Conservation (phyloP, 2,113 vertebrate genomes). For the Trinectes maculatus region DNA sequence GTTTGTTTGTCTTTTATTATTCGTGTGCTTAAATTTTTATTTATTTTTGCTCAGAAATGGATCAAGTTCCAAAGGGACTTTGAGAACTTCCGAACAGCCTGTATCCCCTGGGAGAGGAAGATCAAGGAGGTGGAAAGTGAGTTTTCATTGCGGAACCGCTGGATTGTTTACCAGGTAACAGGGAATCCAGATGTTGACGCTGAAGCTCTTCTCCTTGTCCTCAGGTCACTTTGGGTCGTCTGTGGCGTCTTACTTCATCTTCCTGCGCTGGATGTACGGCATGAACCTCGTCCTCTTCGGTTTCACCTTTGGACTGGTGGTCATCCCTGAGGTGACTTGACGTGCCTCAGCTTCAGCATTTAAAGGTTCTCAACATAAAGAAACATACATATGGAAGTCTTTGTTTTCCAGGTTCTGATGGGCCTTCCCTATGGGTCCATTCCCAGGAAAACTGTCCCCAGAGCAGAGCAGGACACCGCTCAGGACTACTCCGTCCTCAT, state of each 20-base stretch:
- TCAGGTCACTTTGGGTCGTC: conserved; percentile 98
- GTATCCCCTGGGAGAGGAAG: conserved; percentile 99
- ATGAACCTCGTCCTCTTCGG: conserved; percentile 97
- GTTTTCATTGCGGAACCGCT: conserved; percentile 42
- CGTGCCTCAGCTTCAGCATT: too few relatives aligned
- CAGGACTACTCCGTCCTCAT: conserved; percentile 97
- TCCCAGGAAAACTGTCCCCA: conserved; percentile 94
- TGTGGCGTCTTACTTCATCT: conserved; percentile 98
- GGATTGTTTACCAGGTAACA: neutral
- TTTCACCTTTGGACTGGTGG: conserved; percentile 95
- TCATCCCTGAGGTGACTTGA: conserved; percentile 93
- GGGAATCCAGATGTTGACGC: neutral
- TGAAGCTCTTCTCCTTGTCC: neutral
- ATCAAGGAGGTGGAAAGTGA: conserved; percentile 99
- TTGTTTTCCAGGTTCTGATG: conserved; percentile 88
- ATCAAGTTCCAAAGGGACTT: conserved; percentile 98
- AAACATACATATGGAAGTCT: neutral
- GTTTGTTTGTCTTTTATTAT: neutral
- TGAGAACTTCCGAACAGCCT: conserved; percentile 94
- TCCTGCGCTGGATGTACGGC: conserved; percentile 98
- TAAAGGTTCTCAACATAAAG: too few relatives aligned
- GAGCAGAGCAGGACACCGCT: conserved; percentile 88
- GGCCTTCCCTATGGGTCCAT: conserved; percentile 94
- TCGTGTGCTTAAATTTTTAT: neutral
- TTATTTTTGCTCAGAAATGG: conserved; percentile 88